phyloP scores from a whole-genome alignment of 2,113 vertebrate genomes.

The Peromyscus maniculatus region DNA sequence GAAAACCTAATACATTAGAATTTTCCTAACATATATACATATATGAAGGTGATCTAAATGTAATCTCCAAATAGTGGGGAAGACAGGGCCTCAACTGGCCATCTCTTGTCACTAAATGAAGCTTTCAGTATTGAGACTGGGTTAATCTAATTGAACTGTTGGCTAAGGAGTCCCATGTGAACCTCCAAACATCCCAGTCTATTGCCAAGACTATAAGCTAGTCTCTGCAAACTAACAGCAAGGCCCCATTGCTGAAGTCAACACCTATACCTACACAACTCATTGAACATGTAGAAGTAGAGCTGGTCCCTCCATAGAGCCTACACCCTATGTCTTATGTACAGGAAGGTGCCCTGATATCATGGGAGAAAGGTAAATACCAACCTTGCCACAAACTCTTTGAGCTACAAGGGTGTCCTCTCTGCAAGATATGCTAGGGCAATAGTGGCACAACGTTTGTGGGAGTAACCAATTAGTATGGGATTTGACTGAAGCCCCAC shows the following conservation, averaged over 20 bases:
- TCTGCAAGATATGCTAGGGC: background rate
- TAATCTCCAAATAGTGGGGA: background rate
- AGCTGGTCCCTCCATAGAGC: background rate
- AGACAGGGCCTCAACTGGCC: background rate
- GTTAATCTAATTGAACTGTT: background rate
- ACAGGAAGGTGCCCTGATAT: background rate
- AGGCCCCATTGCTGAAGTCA: background rate
- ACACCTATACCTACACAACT: background rate
- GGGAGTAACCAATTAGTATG: background rate
- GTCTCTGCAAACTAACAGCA: no score
- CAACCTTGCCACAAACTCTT: background rate
- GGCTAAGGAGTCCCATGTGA: background rate
- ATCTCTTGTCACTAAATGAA: background rate
- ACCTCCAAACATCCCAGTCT: background rate
- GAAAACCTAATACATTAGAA: background rate
- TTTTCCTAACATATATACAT: background rate
- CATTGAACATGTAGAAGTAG: background rate
- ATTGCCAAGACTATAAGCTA: background rate
- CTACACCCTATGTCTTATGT: background rate
- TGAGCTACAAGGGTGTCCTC: background rate
- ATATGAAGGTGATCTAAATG: background rate
- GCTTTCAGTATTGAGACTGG: background rate
- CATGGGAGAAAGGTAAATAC: background rate
- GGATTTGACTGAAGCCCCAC: background rate
- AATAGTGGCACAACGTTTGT: background rate